Evolutionary conservation across 2,113 vertebrate genomes (phyloP).

Genomic region (Centrocercus urophasianus): DNA sequence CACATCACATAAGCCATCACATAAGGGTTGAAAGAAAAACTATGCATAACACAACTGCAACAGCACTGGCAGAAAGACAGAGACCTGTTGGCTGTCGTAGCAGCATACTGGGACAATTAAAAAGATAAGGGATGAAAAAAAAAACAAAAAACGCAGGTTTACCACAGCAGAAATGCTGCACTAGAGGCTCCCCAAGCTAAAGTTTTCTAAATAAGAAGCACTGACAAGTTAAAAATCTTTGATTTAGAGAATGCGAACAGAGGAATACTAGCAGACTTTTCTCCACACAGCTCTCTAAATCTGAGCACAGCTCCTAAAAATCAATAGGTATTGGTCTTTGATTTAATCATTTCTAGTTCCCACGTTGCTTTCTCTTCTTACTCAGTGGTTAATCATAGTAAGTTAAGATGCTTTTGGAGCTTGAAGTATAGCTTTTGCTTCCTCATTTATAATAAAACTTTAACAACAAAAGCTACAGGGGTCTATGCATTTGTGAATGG

Average conservation of each 20-base stretch:
- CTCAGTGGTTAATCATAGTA: background rate
- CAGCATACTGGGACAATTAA: fast-evolving
- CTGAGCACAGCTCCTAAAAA: background rate
- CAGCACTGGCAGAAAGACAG: background rate
- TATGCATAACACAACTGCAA: fast-evolving
- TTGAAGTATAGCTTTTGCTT: background rate
- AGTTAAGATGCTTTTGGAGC: background rate
- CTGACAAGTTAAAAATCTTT: background rate
- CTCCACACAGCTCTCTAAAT: background rate
- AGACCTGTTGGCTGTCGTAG: background rate
- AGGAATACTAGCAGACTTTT: background rate
- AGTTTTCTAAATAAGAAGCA: background rate
- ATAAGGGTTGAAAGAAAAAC: background rate
- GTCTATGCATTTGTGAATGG: background rate
- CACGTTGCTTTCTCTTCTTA: background rate
- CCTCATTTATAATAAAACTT: background rate
- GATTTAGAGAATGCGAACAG: background rate
- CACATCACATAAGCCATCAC: background rate
- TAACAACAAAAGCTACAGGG: background rate
- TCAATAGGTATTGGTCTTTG: background rate
- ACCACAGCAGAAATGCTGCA: background rate
- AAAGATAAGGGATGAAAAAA: background rate
- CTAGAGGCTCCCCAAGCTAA: background rate
- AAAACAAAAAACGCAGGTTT: background rate
- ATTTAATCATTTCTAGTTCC: background rate